phyloP scores from a whole-genome alignment of 2,888 invertebrate species.

The Phengaris alcon region DNA sequence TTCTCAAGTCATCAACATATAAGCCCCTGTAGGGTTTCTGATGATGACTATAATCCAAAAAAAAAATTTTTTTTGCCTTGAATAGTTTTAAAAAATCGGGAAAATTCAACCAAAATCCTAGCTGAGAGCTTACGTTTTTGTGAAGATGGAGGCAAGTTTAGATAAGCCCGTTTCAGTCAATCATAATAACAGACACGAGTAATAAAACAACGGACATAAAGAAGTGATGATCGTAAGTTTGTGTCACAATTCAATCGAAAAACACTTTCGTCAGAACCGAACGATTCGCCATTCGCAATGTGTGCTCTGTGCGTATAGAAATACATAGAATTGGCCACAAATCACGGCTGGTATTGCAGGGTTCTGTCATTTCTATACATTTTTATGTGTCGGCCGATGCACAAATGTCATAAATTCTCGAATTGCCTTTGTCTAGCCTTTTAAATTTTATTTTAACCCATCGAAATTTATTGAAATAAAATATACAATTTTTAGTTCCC shows the following conservation, averaged over 20 bases:
- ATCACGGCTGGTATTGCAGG: neutral
- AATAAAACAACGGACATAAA: conserved; percentile 5
- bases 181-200: neutral
- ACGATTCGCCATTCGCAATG: neutral
- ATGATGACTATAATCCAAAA: too few species aligned
- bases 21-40: too few species aligned
- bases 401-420: conserved; percentile 3
- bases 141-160: neutral
- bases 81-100: neutral
- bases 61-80: too few species aligned
- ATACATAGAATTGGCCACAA: conserved; percentile 21
- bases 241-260: conserved; percentile 17
- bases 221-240: conserved; percentile 12
- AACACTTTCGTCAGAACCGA: neutral
- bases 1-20: too few species aligned
- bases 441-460: neutral
- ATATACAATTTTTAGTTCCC: neutral
- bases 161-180: neutral
- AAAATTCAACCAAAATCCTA: neutral
- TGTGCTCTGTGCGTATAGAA: conserved; percentile 13
- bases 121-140: neutral
- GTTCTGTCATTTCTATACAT: conserved; percentile 19
- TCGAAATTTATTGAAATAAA: conserved; percentile 6
- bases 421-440: conserved; percentile 22
- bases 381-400: conserved; percentile 18